Evolutionary conservation across 2,888 invertebrate species (phyloP).

Genomic region (Deilephila elpenor): DNA sequence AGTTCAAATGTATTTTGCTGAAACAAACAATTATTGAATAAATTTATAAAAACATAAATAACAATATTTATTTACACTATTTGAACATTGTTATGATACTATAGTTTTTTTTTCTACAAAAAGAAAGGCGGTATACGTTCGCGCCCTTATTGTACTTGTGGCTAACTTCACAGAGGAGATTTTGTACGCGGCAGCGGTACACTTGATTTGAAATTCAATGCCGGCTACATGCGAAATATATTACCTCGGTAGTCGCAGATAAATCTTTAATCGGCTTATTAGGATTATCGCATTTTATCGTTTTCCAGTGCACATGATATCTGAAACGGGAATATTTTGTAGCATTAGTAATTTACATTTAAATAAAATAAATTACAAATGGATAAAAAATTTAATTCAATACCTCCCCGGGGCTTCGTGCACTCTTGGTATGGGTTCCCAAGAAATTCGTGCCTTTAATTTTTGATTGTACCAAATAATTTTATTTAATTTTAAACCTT

Average conservation of each 20-base stretch:
- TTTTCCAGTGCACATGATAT: constrained; percentile 73
- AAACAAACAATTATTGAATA: constrained; percentile 49
- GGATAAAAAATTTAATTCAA: neutral
- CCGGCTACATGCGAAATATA: constrained; percentile 28
- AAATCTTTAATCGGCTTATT: constrained; percentile 71
- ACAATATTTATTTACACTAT: neutral
- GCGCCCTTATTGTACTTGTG: constrained; percentile 41
- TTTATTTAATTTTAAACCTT: constrained; percentile 67
- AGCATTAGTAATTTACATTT: neutral
- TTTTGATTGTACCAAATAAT: constrained; percentile 74
- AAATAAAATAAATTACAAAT: neutral
- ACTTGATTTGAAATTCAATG: constrained; percentile 24
- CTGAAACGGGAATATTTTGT: constrained; percentile 49
- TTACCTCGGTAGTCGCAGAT: constrained; percentile 83
- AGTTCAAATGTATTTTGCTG: constrained; percentile 84
- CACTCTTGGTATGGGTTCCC: constrained; percentile 61
- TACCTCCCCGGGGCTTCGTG: constrained; percentile 41
- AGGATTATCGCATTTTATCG: constrained; percentile 65
- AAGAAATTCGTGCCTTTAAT: constrained; percentile 71
- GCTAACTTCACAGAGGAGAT: constrained; percentile 47
- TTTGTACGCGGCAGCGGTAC: neutral
- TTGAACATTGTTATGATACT: neutral
- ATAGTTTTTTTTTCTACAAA: neutral
- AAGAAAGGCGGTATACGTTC: constrained; percentile 38
- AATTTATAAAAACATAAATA: neutral